A percentile compares a stretch with the other conserved stretches of the same genome.
phyloP scores from a whole-genome alignment of 2,113 vertebrate species.

The Chloropsis hardwickii region DNA sequence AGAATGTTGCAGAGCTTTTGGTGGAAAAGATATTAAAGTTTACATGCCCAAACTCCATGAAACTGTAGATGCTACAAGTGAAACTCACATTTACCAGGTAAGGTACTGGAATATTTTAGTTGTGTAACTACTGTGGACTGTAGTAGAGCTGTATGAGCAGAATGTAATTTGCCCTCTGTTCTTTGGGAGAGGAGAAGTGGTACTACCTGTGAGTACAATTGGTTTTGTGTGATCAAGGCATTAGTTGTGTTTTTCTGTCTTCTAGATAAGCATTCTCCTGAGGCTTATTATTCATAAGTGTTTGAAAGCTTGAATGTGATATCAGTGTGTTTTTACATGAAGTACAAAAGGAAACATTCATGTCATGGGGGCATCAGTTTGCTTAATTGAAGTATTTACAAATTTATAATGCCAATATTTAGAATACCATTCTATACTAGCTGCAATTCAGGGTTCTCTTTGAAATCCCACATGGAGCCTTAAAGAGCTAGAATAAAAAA shows the following conservation, averaged over 20 bases:
- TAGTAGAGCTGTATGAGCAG: neutral
- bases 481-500: neutral
- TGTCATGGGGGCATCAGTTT: neutral
- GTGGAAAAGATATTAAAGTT: constrained; percentile 96
- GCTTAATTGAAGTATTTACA: neutral
- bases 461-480: neutral
- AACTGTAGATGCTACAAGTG: constrained; percentile 95
- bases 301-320: neutral
- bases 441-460: neutral
- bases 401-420: neutral
- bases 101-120: neutral
- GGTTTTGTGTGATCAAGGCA: neutral
- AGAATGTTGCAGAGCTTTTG: constrained; percentile 94
- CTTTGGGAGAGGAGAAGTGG: neutral
- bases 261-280: neutral
- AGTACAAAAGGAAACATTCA: fast-evolving
- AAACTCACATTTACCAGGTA: constrained; percentile 99
- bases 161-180: neutral
- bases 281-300: neutral
- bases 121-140: neutral
- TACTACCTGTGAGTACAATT: neutral
- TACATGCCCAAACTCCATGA: constrained; percentile 96
- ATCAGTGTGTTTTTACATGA: neutral
- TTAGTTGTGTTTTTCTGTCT: neutral
- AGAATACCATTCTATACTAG: neutral